Conservation (phyloP, 1,140 invertebrate species). For the Luehdorfia chinensis region DNA sequence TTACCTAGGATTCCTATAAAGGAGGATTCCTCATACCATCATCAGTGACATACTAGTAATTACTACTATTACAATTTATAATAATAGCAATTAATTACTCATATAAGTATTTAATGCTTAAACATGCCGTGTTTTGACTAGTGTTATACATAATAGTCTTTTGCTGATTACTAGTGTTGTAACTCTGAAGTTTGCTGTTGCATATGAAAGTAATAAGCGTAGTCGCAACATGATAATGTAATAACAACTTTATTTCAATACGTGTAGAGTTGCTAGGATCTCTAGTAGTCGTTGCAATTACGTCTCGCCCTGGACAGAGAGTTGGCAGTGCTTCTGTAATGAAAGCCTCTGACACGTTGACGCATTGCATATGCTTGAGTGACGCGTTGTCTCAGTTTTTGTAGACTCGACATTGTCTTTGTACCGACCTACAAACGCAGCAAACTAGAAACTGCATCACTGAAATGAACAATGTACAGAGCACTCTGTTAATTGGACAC, state of each 20-base stretch:
- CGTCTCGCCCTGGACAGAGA: slow-evolving; percentile 8
- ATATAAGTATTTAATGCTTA: no score
- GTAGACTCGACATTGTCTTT: slow-evolving; percentile 11
- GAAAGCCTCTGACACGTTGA: slow-evolving; percentile 16
- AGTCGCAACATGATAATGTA: no score
- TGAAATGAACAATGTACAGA: background rate
- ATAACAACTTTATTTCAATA: background rate
- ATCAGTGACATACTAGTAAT: no score
- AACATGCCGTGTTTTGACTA: no score
- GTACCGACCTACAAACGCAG: slow-evolving; percentile 21
- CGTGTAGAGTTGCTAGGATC: background rate
- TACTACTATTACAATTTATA: no score
- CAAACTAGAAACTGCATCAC: slow-evolving; percentile 21
- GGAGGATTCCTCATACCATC: no score
- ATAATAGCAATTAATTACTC: no score
- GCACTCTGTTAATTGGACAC: slow-evolving; percentile 18
- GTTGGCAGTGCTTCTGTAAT: slow-evolving; percentile 15
- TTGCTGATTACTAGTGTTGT: no score
- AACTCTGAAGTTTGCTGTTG: no score
- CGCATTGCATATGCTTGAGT: slow-evolving; percentile 22
- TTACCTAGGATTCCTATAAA: no score
- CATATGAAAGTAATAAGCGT: no score
- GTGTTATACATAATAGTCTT: no score
- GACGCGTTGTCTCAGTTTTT: slow-evolving; percentile 19
- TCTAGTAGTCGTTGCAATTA: background rate